Percentiles rank a stretch among this genome's conserved stretches.
Evolutionary conservation across 2,888 invertebrate genomes (phyloP).

Genomic region (Lasioglossum figueresi): DNA sequence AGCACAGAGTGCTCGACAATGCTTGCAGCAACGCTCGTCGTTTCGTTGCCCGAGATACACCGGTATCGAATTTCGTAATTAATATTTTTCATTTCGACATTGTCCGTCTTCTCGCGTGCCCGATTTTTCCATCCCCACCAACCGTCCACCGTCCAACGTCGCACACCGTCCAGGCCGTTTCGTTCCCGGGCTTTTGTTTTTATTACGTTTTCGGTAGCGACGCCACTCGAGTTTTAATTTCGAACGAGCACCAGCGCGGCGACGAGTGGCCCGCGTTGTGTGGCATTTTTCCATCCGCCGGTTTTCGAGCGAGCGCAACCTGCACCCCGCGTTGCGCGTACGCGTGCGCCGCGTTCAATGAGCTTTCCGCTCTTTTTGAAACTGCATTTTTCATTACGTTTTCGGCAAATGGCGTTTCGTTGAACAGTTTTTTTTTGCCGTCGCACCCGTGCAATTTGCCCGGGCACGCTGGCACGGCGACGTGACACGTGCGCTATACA

Average conservation of each 20-base stretch:
- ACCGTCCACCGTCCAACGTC: neutral
- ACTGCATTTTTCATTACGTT: slow-evolving; percentile 10
- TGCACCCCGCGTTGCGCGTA: neutral
- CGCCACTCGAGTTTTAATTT: slow-evolving; percentile 33
- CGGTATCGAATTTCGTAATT: slow-evolving; percentile 28
- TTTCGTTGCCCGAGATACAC: neutral
- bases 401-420: neutral
- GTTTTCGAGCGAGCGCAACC: neutral
- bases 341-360: neutral
- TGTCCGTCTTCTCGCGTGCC: neutral
- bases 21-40: neutral
- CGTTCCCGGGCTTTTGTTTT: neutral
- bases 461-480: neutral
- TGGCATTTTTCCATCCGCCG: slow-evolving; percentile 10
- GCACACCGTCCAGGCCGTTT: neutral
- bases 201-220: slow-evolving; percentile 16
- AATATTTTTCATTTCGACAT: slow-evolving; percentile 35
- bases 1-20: neutral
- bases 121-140: neutral
- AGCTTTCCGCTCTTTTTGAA: neutral
- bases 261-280: slow-evolving; percentile 17
- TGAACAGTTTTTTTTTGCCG: neutral
- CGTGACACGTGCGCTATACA: neutral
- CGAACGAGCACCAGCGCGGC: slow-evolving; percentile 18
- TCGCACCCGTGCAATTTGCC: neutral